Percentiles rank a stretch among this genome's conserved stretches.
Evolutionary conservation across 2,797 vertebrate species (phyloP).

Genomic region (Odontamblyopus lacepedii): DNA sequence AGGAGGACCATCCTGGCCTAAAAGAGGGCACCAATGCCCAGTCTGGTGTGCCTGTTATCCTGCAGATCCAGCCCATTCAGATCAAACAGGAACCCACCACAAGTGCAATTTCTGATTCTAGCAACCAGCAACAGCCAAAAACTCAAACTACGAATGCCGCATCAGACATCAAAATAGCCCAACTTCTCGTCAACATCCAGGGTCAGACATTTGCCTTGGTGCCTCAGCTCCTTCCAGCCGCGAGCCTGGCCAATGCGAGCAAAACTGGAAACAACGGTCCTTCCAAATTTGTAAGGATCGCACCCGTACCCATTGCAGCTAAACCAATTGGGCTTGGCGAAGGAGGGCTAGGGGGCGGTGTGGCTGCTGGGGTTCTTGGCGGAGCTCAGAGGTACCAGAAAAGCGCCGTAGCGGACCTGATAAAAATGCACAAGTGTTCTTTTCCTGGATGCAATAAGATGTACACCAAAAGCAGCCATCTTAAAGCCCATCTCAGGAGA

Average conservation of each 20-base stretch:
- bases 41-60: constrained; percentile 81
- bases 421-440: constrained; percentile 99
- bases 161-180: constrained; percentile 92
- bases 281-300: constrained; percentile 95
- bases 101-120: constrained; percentile 62
- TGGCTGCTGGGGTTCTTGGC: constrained; percentile 79
- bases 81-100: constrained; percentile 85
- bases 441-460: constrained; percentile 97
- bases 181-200: constrained; percentile 97
- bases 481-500: constrained; percentile 95
- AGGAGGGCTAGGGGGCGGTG: constrained; percentile 63
- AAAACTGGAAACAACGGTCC: constrained; percentile 76
- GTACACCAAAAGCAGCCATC: constrained; percentile 99
- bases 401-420: constrained; percentile 91
- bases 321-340: constrained; percentile 89
- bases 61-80: constrained; percentile 93
- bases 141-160: constrained; percentile 43
- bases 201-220: constrained; percentile 97
- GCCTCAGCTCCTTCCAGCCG: constrained; percentile 89
- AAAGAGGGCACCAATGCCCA: constrained; percentile 39
- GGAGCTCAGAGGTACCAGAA: constrained; percentile 94
- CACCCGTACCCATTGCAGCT: constrained; percentile 94
- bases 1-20: constrained; percentile 53
- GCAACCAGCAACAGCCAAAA: constrained; percentile 40
- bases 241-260: constrained; percentile 39